Conservation (phyloP, 2,888 invertebrate genomes). For the Belgica antarctica region DNA sequence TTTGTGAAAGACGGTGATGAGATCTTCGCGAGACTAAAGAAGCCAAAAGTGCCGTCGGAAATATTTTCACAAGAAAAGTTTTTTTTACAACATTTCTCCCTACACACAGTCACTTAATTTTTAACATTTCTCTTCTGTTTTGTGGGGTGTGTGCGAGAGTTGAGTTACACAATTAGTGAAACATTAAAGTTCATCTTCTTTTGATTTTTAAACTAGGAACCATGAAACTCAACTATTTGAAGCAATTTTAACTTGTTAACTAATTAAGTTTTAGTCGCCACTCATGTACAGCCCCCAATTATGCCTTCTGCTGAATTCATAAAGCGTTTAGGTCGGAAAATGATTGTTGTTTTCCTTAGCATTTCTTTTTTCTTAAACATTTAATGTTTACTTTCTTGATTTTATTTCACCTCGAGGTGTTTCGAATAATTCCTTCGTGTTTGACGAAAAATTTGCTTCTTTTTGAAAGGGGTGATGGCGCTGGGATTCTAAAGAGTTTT, state of each 20-base stretch:
- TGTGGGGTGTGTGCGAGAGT: neutral
- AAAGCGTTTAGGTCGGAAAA: constrained; percentile 24
- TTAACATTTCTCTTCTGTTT: neutral
- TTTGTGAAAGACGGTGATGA: neutral
- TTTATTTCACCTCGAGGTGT: constrained; percentile 43
- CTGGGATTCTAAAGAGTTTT: constrained; percentile 11
- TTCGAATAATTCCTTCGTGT: constrained; percentile 32
- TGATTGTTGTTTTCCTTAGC: constrained; percentile 31
- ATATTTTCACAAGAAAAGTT: constrained; percentile 23
- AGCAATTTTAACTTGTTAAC: too few relatives aligned
- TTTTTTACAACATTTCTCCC: constrained; percentile 14
- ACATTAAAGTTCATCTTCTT: too few relatives aligned
- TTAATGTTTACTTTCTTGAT: constrained; percentile 43
- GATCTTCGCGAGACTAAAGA: neutral
- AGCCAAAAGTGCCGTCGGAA: constrained; percentile 37
- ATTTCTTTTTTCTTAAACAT: constrained; percentile 23
- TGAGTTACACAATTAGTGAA: too few relatives aligned
- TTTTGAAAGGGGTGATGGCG: neutral
- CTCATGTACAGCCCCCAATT: too few relatives aligned
- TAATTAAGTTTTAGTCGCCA: too few relatives aligned
- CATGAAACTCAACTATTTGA: too few relatives aligned
- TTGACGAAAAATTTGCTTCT: too few relatives aligned
- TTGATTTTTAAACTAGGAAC: too few relatives aligned
- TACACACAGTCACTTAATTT: neutral
- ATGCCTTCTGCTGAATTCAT: neutral